Conservation (phyloP, 2,797 vertebrate species). For the Lithobates sylvaticus region DNA sequence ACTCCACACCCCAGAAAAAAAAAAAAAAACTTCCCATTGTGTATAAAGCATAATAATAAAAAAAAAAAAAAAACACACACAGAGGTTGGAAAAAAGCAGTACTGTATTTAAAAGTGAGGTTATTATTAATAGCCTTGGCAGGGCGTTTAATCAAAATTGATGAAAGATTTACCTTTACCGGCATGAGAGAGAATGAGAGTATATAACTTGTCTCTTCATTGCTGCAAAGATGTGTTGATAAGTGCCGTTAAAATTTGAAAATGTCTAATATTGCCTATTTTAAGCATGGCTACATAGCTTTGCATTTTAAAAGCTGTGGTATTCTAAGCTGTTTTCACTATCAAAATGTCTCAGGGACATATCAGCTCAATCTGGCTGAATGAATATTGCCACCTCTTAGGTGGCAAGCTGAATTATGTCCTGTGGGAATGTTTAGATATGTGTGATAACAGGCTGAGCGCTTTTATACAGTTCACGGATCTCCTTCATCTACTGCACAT, state of each 20-base stretch:
- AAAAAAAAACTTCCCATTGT: no score
- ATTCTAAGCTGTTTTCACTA: not conserved
- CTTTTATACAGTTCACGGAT: not conserved
- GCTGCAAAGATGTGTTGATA: not conserved
- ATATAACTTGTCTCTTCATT: not conserved
- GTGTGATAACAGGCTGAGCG: not conserved
- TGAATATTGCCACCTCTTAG: not conserved
- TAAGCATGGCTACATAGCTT: not conserved
- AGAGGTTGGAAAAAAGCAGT: no score
- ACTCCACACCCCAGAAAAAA: no score
- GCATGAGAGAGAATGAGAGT: not conserved
- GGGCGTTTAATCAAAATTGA: not conserved
- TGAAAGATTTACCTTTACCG: not conserved
- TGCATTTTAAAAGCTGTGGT: not conserved
- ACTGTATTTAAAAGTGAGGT: no score
- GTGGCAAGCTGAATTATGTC: not conserved
- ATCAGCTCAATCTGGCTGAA: not conserved
- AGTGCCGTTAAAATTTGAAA: not conserved
- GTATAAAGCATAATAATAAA: no score
- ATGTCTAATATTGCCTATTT: not conserved
- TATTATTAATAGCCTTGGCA: no score
- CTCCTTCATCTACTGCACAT: not conserved
- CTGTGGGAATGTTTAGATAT: not conserved
- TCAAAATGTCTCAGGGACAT: not conserved
- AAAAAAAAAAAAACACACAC: no score